Conservation (phyloP, 1,140 invertebrate species). For the Latrodectus geometricus region DNA sequence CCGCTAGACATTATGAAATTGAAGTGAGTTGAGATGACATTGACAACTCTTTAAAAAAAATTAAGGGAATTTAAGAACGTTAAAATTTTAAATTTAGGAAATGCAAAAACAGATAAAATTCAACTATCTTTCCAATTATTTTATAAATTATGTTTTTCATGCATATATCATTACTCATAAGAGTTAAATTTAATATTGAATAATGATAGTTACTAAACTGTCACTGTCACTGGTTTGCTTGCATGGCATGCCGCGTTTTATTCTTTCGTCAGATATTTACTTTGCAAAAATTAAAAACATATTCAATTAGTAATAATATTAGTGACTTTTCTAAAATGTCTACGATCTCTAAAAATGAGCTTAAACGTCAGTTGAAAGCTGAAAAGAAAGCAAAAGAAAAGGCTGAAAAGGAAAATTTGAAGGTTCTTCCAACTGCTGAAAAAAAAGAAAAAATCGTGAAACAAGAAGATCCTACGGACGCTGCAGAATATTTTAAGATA, state of each 20-base stretch:
- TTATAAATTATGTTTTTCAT: too few species aligned
- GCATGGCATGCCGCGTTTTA: slow-evolving; percentile 35
- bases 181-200: too few species aligned
- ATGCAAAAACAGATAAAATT: too few species aligned
- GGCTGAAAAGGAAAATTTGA: slow-evolving; percentile 78
- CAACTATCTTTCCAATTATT: too few species aligned
- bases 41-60: too few species aligned
- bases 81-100: too few species aligned
- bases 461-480: slow-evolving; percentile 87
- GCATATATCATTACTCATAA: too few species aligned
- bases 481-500: slow-evolving; percentile 90
- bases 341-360: slow-evolving; percentile 77
- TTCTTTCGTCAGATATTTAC: neutral
- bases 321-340: neutral
- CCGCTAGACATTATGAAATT: too few species aligned
- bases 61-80: too few species aligned
- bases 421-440: slow-evolving; percentile 44
- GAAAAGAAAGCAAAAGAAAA: slow-evolving; percentile 95
- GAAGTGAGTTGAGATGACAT: too few species aligned
- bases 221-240: neutral
- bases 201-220: neutral
- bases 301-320: neutral
- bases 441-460: slow-evolving; percentile 66
- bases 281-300: neutral
- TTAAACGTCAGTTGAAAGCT: slow-evolving; percentile 89